Base-by-base conservation (phyloP, 2,113 vertebrate genomes). In the Crotalus horridus region DNA sequence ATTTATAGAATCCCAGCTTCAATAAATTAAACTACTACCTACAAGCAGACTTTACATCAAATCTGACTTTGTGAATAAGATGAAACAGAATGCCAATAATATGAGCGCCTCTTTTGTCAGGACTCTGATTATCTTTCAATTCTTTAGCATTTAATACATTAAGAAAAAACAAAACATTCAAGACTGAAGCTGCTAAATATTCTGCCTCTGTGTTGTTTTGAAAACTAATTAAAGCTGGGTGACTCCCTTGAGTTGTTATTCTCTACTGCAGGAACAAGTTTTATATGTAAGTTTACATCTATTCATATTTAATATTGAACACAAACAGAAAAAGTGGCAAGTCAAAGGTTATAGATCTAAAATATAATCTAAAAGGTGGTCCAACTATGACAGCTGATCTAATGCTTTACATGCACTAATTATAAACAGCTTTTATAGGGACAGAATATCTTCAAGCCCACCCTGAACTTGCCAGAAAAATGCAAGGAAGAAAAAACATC, bases 201-300 rank as follows among this genome's bases (percentile, higher is more conserved):
- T 91, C 81, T 87, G 46, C n/a, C 29, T 93, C n/a, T 33, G 48
- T 91, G 93, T 0, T 95, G 95, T 96, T 97, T 95, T 96, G 96
- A 95, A 96, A 97, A 96, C 96, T 92, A 88, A 89, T 92, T 92
- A 96, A 87, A 95, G 56, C 93, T 87, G 92, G 96, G 95, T 94
- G 92, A 95, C 94, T 93, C 90, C 93, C 92, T 93, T 29, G 89
- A 92, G 92, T 89, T 96, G 96, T 93, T 95, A 96, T 74, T 87
- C 93, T 29, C 88, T 92, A 94, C 92, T 26, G 93, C 53, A 91
- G 59, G 55, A 87, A 94, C 64, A 90, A 96, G 91, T 94, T 92
- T n/a, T 91, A 96, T 85, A 90, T 1, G 92, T 88, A 93, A 85
- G 95, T 92, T 94, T 54, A 48, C 6, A 96, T 95, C 43, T 93